A percentile compares a stretch with the other conserved stretches of the same genome.
phyloP scores from a whole-genome alignment of 2,888 invertebrate species.

The Acrobasis consociella region DNA sequence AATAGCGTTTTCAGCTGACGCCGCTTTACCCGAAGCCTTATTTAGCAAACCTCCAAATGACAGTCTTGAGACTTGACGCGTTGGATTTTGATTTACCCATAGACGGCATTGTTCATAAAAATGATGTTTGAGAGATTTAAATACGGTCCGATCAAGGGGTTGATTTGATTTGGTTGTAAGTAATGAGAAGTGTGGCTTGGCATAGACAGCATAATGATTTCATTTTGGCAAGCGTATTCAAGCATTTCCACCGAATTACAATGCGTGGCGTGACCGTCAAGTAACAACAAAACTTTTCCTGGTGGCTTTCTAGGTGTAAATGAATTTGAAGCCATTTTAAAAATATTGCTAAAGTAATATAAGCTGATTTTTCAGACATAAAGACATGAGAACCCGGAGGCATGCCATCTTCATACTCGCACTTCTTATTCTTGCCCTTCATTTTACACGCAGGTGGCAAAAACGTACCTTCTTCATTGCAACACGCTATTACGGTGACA shows the following conservation, averaged over 20 bases:
- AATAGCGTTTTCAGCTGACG: no score
- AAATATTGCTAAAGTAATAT: constrained; percentile 34
- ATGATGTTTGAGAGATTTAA: not conserved
- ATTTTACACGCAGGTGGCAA: constrained; percentile 30
- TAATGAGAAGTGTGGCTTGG: constrained; percentile 21
- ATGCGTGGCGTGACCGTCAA: constrained; percentile 39
- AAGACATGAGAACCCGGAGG: constrained; percentile 27
- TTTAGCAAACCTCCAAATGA: no score
- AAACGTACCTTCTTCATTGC: constrained; percentile 46
- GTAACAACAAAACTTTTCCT: constrained; percentile 38
- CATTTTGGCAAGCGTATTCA: constrained; percentile 36
- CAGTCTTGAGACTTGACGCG: no score
- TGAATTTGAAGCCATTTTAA: constrained; percentile 26
- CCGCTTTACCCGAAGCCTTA: no score
- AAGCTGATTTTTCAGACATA: constrained; percentile 31
- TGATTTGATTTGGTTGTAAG: no score
- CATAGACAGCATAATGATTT: constrained; percentile 32
- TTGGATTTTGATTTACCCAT: no score
- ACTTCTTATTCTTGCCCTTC: constrained; percentile 28
- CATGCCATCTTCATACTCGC: constrained; percentile 27
- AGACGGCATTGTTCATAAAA: constrained; percentile 1
- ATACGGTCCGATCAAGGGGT: not conserved
- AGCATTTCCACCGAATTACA: constrained; percentile 34
- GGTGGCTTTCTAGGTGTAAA: not conserved
- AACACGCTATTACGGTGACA: constrained; percentile 45